A percentile compares a stretch with the other conserved stretches of the same genome.
Evolutionary conservation across 2,113 vertebrate genomes (phyloP).

Genomic region (Speoplatyrhinus poulsoni): DNA sequence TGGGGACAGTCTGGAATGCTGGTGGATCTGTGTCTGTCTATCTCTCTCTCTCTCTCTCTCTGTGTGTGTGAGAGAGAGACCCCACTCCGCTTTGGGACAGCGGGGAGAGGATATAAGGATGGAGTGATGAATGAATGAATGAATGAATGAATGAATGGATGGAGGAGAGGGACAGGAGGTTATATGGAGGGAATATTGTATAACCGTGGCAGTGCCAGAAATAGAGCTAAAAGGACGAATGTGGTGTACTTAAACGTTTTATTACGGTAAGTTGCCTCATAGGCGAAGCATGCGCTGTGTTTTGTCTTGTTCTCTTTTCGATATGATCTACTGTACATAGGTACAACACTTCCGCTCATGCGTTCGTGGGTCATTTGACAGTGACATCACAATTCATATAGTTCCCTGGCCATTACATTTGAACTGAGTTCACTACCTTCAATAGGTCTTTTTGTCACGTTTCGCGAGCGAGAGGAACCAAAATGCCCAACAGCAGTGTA

Average conservation of each 20-base stretch:
- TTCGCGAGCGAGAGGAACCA: too few species aligned
- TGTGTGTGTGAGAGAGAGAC: constrained; percentile 47
- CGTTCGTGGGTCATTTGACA: neutral
- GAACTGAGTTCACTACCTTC: too few species aligned
- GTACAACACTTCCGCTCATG: neutral
- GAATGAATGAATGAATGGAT: constrained; percentile 23
- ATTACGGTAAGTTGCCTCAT: neutral
- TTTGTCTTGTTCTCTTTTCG: neutral
- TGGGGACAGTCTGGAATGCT: constrained; percentile 23
- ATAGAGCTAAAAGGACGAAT: neutral
- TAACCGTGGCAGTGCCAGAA: neutral
- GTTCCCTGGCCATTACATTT: too few species aligned
- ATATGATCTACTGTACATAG: neutral
- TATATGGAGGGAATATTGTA: neutral
- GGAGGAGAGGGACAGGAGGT: neutral
- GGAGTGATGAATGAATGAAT: constrained; percentile 12
- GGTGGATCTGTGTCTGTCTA: constrained; percentile 15
- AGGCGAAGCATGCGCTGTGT: neutral
- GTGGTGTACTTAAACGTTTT: neutral
- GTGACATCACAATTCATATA: neutral
- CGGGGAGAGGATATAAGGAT: constrained; percentile 1
- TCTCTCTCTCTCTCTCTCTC: neutral
- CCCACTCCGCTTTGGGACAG: constrained; percentile 47
- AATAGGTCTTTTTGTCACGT: too few species aligned
- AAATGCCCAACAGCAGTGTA: too few species aligned